Evolutionary conservation across 30 jellyfish, hydroid and myxozoan genomes (phyloP).

Genomic region (Aurelia aurita): DNA sequence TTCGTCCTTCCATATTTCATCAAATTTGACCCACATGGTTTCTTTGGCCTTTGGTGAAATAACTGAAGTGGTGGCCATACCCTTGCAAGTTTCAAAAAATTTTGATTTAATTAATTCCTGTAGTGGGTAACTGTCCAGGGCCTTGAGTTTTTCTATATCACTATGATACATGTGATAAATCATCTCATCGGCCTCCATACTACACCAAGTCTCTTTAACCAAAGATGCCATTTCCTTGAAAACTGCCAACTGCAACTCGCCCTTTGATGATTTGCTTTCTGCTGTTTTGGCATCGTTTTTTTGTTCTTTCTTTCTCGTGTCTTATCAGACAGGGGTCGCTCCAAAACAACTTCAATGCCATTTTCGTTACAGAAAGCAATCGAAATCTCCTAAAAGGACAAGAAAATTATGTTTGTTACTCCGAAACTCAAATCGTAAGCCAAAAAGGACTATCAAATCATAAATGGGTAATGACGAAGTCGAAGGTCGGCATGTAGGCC

Average conservation of each 20-base stretch:
- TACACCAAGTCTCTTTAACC: constrained; percentile 35
- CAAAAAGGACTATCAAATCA: constrained; percentile 19
- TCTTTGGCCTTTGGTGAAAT: constrained; percentile 58
- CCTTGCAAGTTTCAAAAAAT: constrained; percentile 46
- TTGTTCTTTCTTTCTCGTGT: background rate
- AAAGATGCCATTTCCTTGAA: constrained; percentile 43
- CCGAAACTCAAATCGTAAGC: background rate
- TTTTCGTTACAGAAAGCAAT: constrained; percentile 48
- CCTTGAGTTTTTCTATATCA: constrained; percentile 50
- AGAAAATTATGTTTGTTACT: background rate
- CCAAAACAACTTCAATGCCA: constrained; percentile 35
- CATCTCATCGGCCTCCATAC: constrained; percentile 67
- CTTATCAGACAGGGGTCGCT: constrained; percentile 26
- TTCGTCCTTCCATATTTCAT: constrained; percentile 55
- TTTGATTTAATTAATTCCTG: constrained; percentile 30
- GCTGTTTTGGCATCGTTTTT: too few species aligned
- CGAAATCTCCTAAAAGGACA: constrained; percentile 53
- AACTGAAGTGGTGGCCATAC: constrained; percentile 54
- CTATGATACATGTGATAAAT: constrained; percentile 42
- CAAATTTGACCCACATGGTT: constrained; percentile 56
- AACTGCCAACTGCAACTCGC: constrained; percentile 27
- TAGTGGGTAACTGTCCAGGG: constrained; percentile 58
- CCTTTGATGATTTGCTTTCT: too few species aligned
- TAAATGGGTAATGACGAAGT: background rate
- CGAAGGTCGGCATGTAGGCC: background rate